Evolutionary conservation across 2,888 invertebrate genomes (phyloP).

Genomic region (Griposia aprilina): DNA sequence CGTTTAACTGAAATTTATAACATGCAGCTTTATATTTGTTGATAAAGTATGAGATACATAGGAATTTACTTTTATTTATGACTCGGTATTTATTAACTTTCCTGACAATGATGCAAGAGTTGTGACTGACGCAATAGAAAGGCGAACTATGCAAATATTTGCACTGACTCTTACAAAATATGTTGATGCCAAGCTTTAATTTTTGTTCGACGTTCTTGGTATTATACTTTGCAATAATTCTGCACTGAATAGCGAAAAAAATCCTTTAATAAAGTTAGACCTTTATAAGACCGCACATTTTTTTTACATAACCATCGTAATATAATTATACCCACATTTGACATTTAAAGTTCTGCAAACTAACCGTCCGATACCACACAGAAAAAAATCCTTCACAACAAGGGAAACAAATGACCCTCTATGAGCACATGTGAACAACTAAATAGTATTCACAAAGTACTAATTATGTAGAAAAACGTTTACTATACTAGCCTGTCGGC

Average conservation of each 20-base stretch:
- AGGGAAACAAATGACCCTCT: constrained; percentile 14
- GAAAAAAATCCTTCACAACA: constrained; percentile 22
- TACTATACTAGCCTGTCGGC: constrained; percentile 60
- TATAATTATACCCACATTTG: constrained; percentile 2
- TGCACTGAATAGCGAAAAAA: neutral
- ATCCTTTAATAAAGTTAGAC: neutral
- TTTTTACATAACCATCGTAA: constrained; percentile 7
- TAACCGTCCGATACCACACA: neutral
- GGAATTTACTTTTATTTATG: constrained; percentile 18
- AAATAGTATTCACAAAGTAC: constrained; percentile 45
- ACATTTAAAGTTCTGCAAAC: constrained; percentile 32
- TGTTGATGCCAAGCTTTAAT: neutral
- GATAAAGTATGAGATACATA: constrained; percentile 17
- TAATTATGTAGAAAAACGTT: constrained; percentile 64
- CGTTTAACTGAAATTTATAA: neutral
- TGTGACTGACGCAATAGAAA: constrained; percentile 20
- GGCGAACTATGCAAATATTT: constrained; percentile 22
- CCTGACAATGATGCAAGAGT: neutral
- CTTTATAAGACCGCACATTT: neutral
- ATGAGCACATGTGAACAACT: constrained; percentile 21
- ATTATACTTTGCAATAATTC: constrained; percentile 3
- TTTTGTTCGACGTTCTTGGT: constrained; percentile 4
- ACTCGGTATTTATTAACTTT: constrained; percentile 18
- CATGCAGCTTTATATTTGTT: neutral
- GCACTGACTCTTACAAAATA: constrained; percentile 18